phyloP scores from a whole-genome alignment of 2,797 vertebrate species.

The Acanthis flammea region DNA sequence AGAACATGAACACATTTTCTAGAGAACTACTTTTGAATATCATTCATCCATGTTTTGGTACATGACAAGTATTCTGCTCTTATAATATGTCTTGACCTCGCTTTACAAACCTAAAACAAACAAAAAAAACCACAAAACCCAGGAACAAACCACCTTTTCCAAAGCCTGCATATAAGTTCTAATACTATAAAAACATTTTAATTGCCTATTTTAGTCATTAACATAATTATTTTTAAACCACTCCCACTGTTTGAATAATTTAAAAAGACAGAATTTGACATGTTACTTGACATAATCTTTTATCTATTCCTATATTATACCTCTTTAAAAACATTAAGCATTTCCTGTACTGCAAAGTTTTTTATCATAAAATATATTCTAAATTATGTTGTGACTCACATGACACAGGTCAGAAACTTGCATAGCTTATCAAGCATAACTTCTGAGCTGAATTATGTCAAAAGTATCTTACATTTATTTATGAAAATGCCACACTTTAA shows the following conservation, averaged over 20 bases:
- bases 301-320: not conserved
- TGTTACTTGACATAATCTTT: not conserved
- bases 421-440: slow-evolving; percentile 20
- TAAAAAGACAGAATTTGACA: not conserved
- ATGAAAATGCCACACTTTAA: slow-evolving; percentile 72
- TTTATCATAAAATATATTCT: slow-evolving; percentile 36
- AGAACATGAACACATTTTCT: not conserved
- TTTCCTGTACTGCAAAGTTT: not conserved
- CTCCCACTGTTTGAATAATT: not conserved
- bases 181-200: not conserved
- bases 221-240: not conserved
- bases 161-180: not conserved
- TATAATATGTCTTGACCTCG: not conserved
- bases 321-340: not conserved
- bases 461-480: slow-evolving; percentile 65
- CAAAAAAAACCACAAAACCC: rapidly evolving
- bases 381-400: slow-evolving; percentile 8
- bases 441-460: slow-evolving; percentile 48
- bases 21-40: not conserved
- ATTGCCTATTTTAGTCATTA: not conserved
- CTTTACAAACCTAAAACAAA: not conserved
- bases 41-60: not conserved
- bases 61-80: not conserved
- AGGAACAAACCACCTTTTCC: not conserved
- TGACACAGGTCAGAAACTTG: slow-evolving; percentile 31